These are phyloP conservation scores for Sebastes kiyomatsui DNA, from an alignment of 2,797 vertebrate species.

Conservation along the genomic window DNA sequence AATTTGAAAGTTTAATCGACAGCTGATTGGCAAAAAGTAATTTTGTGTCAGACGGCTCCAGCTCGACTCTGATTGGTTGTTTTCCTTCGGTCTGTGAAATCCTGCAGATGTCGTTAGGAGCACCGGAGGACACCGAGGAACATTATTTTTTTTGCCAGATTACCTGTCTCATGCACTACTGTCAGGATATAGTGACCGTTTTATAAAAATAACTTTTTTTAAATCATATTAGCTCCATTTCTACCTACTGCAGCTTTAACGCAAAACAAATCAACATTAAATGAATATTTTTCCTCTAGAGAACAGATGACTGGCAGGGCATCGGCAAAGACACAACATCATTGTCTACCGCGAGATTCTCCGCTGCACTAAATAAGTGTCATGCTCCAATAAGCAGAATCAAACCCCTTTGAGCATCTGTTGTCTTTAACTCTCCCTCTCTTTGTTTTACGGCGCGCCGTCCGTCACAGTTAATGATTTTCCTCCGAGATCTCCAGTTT, in stretches of 20 bases:
- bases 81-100: no score
- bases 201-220: no score
- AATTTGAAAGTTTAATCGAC: no score
- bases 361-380: slow-evolving; percentile 54
- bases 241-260: background rate
- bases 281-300: slow-evolving; percentile 46
- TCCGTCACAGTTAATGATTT: slow-evolving; percentile 67
- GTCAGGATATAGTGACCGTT: no score
- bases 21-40: no score
- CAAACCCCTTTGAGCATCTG: slow-evolving; percentile 74
- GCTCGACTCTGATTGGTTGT: no score
- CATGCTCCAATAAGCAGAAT: slow-evolving; percentile 76
- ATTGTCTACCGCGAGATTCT: slow-evolving; percentile 34
- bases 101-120: no score
- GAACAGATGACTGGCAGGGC: slow-evolving; percentile 60
- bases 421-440: slow-evolving; percentile 65
- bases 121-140: no score
- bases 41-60: no score
- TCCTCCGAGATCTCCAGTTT: slow-evolving; percentile 64
- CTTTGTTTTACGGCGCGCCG: slow-evolving; percentile 55
- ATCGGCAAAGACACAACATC: slow-evolving; percentile 39
- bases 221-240: no score
- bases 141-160: no score
- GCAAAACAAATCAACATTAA: slow-evolving; percentile 23
- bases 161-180: no score